Evolutionary conservation across 1,140 invertebrate species (phyloP).

Genomic region (Carposina sasakii): DNA sequence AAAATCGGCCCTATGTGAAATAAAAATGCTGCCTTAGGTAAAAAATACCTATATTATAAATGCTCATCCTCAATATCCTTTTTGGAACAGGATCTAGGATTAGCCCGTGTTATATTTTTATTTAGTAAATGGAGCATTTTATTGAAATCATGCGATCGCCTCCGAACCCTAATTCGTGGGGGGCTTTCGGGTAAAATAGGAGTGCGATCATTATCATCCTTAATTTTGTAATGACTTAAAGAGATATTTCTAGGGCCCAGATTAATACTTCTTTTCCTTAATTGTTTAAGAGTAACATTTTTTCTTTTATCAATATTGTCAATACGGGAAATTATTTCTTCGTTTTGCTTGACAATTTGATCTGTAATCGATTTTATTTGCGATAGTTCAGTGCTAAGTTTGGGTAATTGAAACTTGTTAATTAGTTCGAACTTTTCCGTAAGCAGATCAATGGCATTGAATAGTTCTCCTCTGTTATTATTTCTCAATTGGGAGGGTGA

Average conservation of each 20-base stretch:
- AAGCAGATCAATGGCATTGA: conserved; percentile 31
- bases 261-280: conserved; percentile 33
- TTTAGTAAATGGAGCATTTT: conserved; percentile 42
- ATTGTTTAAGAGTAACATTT: conserved; percentile 9
- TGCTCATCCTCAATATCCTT: no score
- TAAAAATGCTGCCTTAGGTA: no score
- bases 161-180: conserved; percentile 30
- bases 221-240: no score
- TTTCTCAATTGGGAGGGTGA: no score
- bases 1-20: no score
- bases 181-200: conserved; percentile 25
- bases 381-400: conserved; percentile 41
- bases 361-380: conserved; percentile 40
- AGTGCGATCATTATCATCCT: conserved; percentile 17
- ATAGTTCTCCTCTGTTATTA: conserved; percentile 16
- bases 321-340: conserved; percentile 38
- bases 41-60: no score
- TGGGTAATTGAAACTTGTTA: conserved; percentile 55
- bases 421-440: conserved; percentile 51
- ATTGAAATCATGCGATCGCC: conserved; percentile 34
- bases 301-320: conserved; percentile 25
- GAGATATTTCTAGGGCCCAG: no score
- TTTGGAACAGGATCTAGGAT: no score
- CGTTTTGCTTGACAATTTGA: conserved; percentile 42
- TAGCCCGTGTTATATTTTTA: no score